Percentiles rank a stretch among this genome's conserved stretches.
These are phyloP conservation scores for Phoxinus phoxinus DNA, from an alignment of 2,113 vertebrate species.

Conservation along the genomic window DNA sequence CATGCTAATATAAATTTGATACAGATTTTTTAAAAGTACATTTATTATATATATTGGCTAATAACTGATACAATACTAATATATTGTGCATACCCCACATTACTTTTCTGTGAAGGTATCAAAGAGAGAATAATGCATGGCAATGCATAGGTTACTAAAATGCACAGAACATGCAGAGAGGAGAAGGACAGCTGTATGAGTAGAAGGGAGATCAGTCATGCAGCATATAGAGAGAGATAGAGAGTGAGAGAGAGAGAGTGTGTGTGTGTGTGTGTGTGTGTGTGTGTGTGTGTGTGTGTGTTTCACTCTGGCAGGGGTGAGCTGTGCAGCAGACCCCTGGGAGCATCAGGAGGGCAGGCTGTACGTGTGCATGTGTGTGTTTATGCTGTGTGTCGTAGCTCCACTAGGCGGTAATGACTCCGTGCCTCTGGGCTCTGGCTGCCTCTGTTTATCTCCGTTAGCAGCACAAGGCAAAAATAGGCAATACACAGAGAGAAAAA, in stretches of 20 bases:
- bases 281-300: conserved; percentile 24
- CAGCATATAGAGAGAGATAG: conserved; percentile 59
- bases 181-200: conserved; percentile 8
- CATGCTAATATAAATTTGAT: neutral
- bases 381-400: conserved; percentile 58
- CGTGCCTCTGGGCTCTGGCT: conserved; percentile 74
- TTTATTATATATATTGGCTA: neutral
- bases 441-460: conserved; percentile 77
- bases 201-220: conserved; percentile 66
- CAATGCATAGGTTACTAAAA: neutral
- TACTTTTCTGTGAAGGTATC: conserved; percentile 3
- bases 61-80: neutral
- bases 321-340: conserved; percentile 45
- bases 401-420: conserved; percentile 75
- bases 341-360: conserved; percentile 48
- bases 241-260: too few relatives aligned
- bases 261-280: too few relatives aligned
- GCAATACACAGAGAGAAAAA: conserved; percentile 56
- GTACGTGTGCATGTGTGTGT: conserved; percentile 48
- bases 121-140: conserved; percentile 37
- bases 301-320: conserved; percentile 51
- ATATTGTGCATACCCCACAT: neutral
- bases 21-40: too few relatives aligned
- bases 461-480: conserved; percentile 76
- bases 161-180: neutral